phyloP scores from a whole-genome alignment of 2,797 vertebrate species.

The Gadopsis bispinosus region DNA sequence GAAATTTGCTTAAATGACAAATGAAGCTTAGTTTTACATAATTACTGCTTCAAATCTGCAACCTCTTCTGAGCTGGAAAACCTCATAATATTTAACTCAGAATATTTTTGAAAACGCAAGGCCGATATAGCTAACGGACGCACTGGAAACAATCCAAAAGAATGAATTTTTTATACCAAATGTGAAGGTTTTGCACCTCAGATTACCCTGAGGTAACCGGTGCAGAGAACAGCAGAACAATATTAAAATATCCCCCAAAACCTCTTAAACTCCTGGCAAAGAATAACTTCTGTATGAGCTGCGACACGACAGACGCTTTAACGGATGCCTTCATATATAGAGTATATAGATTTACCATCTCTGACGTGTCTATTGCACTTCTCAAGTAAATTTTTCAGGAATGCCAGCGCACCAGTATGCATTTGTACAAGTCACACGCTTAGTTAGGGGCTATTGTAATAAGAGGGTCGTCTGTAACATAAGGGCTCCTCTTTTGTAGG shows the following conservation, averaged over 20 bases:
- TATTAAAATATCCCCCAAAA: background rate
- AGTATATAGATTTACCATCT: background rate
- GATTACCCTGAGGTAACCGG: background rate
- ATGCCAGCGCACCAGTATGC: background rate
- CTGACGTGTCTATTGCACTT: background rate
- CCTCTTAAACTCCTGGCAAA: background rate
- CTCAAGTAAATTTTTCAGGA: background rate
- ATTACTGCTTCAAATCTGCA: background rate
- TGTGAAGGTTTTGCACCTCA: too few species aligned
- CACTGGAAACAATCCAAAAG: background rate
- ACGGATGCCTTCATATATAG: background rate
- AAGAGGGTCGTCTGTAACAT: constrained; percentile 22
- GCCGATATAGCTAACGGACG: background rate
- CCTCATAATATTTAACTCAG: background rate
- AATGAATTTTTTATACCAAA: background rate
- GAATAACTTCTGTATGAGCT: background rate
- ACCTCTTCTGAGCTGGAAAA: background rate
- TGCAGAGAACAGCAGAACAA: background rate
- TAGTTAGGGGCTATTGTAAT: background rate
- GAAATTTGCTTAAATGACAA: background rate
- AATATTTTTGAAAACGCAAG: background rate
- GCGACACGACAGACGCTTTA: background rate
- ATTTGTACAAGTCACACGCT: background rate
- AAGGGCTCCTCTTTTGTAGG: constrained; percentile 28
- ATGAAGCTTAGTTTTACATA: background rate